phyloP scores from a whole-genome alignment of 2,888 invertebrate genomes.

The Bimastos eiseni region DNA sequence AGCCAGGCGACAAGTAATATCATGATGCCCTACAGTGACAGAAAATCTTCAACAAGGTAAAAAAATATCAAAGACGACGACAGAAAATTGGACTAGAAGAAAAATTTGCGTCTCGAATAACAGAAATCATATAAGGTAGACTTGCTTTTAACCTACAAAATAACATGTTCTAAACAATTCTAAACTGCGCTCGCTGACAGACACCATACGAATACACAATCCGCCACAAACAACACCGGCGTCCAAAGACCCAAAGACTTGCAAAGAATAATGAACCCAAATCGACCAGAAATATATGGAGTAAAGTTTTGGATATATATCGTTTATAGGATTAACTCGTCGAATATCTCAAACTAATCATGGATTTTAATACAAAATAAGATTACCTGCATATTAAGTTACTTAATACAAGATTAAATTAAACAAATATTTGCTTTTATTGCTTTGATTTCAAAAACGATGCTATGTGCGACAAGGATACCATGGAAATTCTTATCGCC shows the following conservation, averaged over 20 bases:
- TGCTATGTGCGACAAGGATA: neutral
- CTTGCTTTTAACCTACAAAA: neutral
- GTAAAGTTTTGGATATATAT: too few relatives aligned
- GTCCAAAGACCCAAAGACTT: neutral
- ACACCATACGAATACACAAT: neutral
- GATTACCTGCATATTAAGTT: too few relatives aligned
- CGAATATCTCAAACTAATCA: too few relatives aligned
- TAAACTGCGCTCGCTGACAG: neutral
- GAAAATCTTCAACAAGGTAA: neutral
- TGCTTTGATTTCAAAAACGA: too few relatives aligned
- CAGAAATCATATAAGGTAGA: neutral
- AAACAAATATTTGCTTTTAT: too few relatives aligned
- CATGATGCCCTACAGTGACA: neutral
- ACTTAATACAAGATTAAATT: too few relatives aligned
- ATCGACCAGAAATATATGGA: neutral
- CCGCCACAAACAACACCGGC: neutral
- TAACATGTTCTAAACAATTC: neutral
- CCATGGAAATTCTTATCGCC: neutral
- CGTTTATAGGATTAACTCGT: too few relatives aligned
- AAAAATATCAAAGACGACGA: neutral
- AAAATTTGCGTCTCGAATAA: neutral
- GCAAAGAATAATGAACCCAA: too few relatives aligned
- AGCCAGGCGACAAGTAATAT: neutral
- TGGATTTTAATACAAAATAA: too few relatives aligned
- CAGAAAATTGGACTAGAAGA: neutral